Percentiles rank a stretch among this genome's conserved stretches.
These are phyloP conservation scores for Macaria liturata DNA, from an alignment of 2,888 invertebrate genomes.

Conservation along the genomic window DNA sequence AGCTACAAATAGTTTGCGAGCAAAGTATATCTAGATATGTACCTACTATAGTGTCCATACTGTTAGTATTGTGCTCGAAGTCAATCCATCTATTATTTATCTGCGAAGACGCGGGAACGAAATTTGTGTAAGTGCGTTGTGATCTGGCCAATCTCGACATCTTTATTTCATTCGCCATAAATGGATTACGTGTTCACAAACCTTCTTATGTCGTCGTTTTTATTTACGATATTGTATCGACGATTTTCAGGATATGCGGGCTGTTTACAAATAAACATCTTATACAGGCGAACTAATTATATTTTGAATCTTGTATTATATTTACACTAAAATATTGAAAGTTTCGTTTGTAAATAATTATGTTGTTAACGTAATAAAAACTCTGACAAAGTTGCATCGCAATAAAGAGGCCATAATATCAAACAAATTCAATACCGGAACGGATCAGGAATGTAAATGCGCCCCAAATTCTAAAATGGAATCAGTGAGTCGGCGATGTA, in stretches of 20 bases:
- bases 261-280: slow-evolving; percentile 16
- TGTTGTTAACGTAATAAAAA: no score
- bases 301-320: no score
- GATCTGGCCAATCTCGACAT: slow-evolving; percentile 77
- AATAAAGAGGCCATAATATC: slow-evolving; percentile 3
- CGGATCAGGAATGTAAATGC: slow-evolving; percentile 19
- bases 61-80: slow-evolving; percentile 35
- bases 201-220: slow-evolving; percentile 64
- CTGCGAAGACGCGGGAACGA: slow-evolving; percentile 74
- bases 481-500: slow-evolving; percentile 22
- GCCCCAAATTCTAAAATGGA: slow-evolving; percentile 23
- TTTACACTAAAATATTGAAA: no score
- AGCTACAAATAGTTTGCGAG: no score
- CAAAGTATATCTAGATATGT: no score
- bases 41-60: slow-evolving; percentile 15
- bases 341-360: no score
- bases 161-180: slow-evolving; percentile 79
- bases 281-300: no score
- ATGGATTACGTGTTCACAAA: slow-evolving; percentile 74
- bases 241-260: slow-evolving; percentile 13
- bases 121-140: slow-evolving; percentile 81
- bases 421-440: slow-evolving; percentile 13
- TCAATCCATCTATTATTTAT: slow-evolving; percentile 78
- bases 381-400: no score
- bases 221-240: slow-evolving; percentile 47